phyloP scores from a whole-genome alignment of 1,140 invertebrate genomes.

The Diprion similis region DNA sequence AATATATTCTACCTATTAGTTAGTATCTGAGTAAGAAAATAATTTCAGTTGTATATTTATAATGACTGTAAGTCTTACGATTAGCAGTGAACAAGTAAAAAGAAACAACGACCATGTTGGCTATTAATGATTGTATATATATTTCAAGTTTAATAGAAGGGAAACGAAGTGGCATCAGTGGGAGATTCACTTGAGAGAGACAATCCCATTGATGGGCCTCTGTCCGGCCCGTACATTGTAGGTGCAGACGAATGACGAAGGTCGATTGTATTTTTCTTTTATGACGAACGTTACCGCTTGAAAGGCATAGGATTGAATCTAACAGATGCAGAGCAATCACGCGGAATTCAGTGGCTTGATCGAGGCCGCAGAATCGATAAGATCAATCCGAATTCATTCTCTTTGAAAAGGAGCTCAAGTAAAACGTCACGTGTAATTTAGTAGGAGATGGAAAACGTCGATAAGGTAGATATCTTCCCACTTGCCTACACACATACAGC shows the following conservation, averaged over 20 bases:
- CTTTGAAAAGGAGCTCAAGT: background rate
- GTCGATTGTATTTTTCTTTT: slow-evolving; percentile 3
- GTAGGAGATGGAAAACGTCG: background rate
- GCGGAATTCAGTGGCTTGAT: background rate
- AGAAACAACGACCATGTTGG: too few relatives aligned
- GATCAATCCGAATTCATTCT: background rate
- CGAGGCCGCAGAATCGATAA: background rate
- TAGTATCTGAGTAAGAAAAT: too few relatives aligned
- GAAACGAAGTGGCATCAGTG: too few relatives aligned
- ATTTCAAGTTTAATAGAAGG: too few relatives aligned
- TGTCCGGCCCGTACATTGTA: background rate
- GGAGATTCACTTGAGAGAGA: too few relatives aligned
- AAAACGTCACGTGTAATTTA: background rate
- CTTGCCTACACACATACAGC: too few relatives aligned
- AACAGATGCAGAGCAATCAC: background rate
- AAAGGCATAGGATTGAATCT: too few relatives aligned
- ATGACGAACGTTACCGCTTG: background rate
- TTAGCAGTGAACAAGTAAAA: too few relatives aligned
- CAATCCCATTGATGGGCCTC: too few relatives aligned
- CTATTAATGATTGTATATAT: too few relatives aligned
- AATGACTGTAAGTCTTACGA: too few relatives aligned
- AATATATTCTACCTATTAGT: slow-evolving; percentile 14
- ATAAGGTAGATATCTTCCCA: background rate
- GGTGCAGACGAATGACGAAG: background rate
- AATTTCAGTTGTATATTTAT: too few relatives aligned